Base-by-base conservation (phyloP, 2,888 invertebrate genomes). In the Cistogaster globosa region DNA sequence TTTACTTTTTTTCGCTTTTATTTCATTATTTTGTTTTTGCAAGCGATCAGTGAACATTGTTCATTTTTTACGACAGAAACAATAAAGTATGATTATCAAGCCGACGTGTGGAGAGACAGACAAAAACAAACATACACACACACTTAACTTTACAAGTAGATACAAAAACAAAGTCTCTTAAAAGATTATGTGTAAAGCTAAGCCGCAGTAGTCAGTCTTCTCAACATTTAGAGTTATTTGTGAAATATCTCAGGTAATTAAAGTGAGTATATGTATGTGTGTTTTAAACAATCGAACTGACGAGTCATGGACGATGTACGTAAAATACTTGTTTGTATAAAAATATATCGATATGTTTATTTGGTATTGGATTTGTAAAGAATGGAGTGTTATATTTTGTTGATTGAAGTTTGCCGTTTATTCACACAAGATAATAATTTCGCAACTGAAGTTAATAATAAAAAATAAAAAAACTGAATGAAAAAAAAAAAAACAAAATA, bases 381-480 rank as follows among this genome's bases (percentile, higher is more conserved):
- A 80, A 75, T 76, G 76, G 76, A 71, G 80, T 80, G 84, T 80
- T 78, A 79, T 57, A 80, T 74, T 78, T 69, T 45, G 20, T 71
- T 57, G 85, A 82, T 85, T 85, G 85, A 82, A 78, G 85, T 82
- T 85, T 82, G 78, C 82, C 81, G 81, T 80, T 75, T 82, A 68
- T 85, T 82, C 78, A 85, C 78, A 85, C 85, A 69, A 74, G 48
- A 65, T 74, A 76, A 80, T 71, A 75, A 79, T 85, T 85, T 85
- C 65, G 85, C 82, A 85, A 85, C 71, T 71, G 53, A 63, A 63
- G 18, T 65, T 57, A 68, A 32, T 53, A 74, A 57, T 12, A 48
- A 48, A 32, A 6, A 32, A 32, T 0, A 53, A 18, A 76, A 55
- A 38, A 26, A 26, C 18, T 9, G 51, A 76, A 36, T 7, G 22